phyloP scores from a whole-genome alignment of 2,113 vertebrate species.

The Dasypus novemcinctus region DNA sequence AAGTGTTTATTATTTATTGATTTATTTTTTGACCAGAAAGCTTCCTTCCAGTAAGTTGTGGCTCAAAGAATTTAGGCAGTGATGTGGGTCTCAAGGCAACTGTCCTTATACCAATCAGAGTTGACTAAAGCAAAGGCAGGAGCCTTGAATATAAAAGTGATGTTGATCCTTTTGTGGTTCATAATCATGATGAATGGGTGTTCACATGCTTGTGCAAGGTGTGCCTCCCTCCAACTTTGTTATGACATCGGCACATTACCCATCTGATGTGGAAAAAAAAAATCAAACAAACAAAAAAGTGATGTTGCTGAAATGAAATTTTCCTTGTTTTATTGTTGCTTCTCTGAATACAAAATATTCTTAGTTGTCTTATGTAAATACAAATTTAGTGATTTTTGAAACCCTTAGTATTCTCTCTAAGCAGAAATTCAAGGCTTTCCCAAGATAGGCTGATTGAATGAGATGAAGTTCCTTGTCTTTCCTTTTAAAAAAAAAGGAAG shows the following conservation, averaged over 20 bases:
- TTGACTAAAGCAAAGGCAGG: neutral
- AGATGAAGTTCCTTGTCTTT: neutral
- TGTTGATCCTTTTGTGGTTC: too few relatives aligned
- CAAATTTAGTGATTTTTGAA: neutral
- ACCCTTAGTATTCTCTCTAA: neutral
- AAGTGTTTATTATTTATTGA: neutral
- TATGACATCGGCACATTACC: too few relatives aligned
- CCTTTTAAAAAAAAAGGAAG: neutral
- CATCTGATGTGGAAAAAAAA: too few relatives aligned
- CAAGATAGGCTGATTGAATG: neutral
- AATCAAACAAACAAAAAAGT: too few relatives aligned
- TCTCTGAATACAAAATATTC: neutral
- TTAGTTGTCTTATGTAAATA: neutral
- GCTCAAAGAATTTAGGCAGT: neutral
- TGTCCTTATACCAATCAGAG: neutral
- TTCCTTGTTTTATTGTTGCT: neutral
- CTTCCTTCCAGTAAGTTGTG: neutral
- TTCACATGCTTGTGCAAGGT: too few relatives aligned
- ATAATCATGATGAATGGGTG: too few relatives aligned
- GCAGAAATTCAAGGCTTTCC: neutral
- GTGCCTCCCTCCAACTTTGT: too few relatives aligned
- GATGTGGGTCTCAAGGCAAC: neutral
- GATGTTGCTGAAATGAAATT: neutral
- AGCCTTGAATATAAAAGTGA: neutral
- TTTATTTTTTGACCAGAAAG: neutral